phyloP scores from a whole-genome alignment of 2,888 invertebrate species.

The Rambutsinella grinnellia region DNA sequence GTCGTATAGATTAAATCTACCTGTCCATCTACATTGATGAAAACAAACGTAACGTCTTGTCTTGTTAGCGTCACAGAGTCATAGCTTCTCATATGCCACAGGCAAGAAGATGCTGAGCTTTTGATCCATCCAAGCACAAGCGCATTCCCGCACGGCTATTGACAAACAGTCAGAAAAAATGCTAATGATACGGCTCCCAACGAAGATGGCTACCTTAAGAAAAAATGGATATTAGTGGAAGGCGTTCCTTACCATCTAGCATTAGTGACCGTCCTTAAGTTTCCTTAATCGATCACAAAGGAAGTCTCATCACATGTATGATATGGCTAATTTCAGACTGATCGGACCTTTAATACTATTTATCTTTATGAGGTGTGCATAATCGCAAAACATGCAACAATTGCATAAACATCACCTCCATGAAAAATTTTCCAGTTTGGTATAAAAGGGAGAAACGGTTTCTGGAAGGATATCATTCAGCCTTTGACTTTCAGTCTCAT shows the following conservation, averaged over 20 bases:
- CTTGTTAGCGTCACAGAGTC: neutral
- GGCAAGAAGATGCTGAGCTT: neutral
- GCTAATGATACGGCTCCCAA: neutral
- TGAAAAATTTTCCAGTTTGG: neutral
- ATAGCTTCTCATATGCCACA: neutral
- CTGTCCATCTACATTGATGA: neutral
- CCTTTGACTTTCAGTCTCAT: constrained; percentile 12
- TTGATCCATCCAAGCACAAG: neutral
- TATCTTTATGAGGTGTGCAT: neutral
- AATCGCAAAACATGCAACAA: neutral
- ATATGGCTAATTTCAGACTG: too few species aligned
- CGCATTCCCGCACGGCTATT: neutral
- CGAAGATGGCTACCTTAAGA: neutral
- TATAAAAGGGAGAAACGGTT: constrained; percentile 29
- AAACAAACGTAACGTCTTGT: neutral
- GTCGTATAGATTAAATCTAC: neutral
- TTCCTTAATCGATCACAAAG: constrained; percentile 31
- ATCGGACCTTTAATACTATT: too few species aligned
- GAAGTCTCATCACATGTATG: neutral
- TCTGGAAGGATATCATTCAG: constrained; percentile 14
- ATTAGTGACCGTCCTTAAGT: constrained; percentile 10
- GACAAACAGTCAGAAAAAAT: constrained; percentile 13
- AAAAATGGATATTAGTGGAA: neutral
- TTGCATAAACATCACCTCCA: neutral
- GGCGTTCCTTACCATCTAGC: constrained; percentile 13